Base-by-base conservation (phyloP, 2,888 invertebrate species). In the Raillietiella orientalis region DNA sequence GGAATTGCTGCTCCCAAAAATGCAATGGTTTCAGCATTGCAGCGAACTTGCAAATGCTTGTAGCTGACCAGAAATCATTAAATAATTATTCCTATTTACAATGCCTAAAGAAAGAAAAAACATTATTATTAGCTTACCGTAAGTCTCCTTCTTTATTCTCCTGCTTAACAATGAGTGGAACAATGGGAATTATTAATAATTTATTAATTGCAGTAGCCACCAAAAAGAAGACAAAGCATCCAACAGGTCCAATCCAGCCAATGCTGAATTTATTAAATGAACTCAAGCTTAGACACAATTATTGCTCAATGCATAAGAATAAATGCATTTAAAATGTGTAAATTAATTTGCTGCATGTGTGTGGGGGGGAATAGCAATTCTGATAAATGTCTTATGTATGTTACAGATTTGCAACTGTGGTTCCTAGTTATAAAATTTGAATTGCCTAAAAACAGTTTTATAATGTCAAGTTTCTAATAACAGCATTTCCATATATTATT, bases 71-170 rank as follows among this genome's bases (percentile, higher is more conserved):
- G 16, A 6, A 19, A 16, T 9, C 14, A 21, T 9, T n/a, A 14
- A 25, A 21, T 14, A 9, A 25, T n/a, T 9, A 19, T 14, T 25
- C 8, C n/a, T 17, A 20, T 25, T n/a, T n/a, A n/a, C n/a, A n/a
- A n/a, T n/a, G n/a, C n/a, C n/a, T n/a, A n/a, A n/a, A n/a, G n/a
- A n/a, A n/a, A n/a, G n/a, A n/a, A n/a, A n/a, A n/a, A n/a, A n/a
- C n/a, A n/a, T n/a, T n/a, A n/a, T n/a, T n/a, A n/a, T n/a, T n/a
- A 14, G 6, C 32, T 22, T 34, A 53, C 49, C 56, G 46, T 36
- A 57, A 58, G 36, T 56, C 48, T 24, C 58, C 58, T 39, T 58
- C 58, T 33, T 41, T 41, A 33, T 43, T 43, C 37, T 59, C 56
- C 36, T 55, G 54, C 27, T 44, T 39, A 25, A 49, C 50, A 11